These are phyloP conservation scores for Cotesia congregata DNA, from an alignment of 2,888 invertebrate genomes.

Conservation along the genomic window DNA sequence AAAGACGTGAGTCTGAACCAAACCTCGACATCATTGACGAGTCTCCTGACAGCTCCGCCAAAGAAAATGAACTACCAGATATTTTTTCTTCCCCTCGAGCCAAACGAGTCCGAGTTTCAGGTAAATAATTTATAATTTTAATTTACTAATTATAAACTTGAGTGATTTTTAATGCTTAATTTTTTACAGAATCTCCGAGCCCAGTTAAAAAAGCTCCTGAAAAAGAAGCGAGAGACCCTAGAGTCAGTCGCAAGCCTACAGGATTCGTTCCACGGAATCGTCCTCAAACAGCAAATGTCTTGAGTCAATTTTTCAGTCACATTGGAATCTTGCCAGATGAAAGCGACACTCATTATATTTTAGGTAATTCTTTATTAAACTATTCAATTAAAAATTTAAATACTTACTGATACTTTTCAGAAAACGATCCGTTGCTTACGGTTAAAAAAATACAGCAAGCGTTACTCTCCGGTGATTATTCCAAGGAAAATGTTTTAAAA, in stretches of 20 bases:
- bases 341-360: constrained; percentile 50
- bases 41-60: neutral
- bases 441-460: constrained; percentile 55
- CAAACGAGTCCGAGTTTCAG: neutral
- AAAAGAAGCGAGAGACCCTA: constrained; percentile 16
- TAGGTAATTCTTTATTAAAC: constrained; percentile 44
- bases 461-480: constrained; percentile 47
- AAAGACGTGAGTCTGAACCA: neutral
- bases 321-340: constrained; percentile 55
- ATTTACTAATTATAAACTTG: neutral
- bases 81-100: neutral
- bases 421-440: constrained; percentile 49
- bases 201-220: constrained; percentile 9
- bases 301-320: constrained; percentile 54
- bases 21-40: neutral
- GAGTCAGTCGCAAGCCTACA: neutral
- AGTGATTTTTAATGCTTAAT: neutral
- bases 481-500: constrained; percentile 52
- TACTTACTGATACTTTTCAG: constrained; percentile 43
- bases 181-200: neutral
- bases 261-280: neutral
- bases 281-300: neutral
- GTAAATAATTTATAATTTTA: neutral
- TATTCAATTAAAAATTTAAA: neutral
- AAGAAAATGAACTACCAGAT: constrained; percentile 19